Conservation (phyloP, 2,797 vertebrate genomes). For the Gobio occitaniae region DNA sequence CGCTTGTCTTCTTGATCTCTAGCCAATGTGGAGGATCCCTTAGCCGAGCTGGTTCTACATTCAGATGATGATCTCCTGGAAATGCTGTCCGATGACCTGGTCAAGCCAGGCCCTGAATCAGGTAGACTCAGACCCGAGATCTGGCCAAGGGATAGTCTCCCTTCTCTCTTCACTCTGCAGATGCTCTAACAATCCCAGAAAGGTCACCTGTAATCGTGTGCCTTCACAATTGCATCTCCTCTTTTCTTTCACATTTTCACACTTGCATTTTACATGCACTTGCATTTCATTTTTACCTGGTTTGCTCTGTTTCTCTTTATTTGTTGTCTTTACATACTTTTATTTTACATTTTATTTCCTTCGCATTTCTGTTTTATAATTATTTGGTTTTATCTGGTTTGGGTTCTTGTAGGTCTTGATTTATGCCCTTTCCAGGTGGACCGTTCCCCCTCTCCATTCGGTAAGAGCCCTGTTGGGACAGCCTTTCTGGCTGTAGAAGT, state of each 20-base stretch:
- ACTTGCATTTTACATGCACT: slow-evolving; percentile 39
- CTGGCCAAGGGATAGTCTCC: slow-evolving; percentile 24
- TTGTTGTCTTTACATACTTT: slow-evolving; percentile 61
- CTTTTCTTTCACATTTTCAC: slow-evolving; percentile 15
- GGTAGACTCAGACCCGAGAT: slow-evolving; percentile 68
- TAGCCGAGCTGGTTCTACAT: slow-evolving; percentile 92
- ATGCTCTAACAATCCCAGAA: slow-evolving; percentile 35
- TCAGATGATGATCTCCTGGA: slow-evolving; percentile 94
- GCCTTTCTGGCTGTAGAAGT: slow-evolving; percentile 74
- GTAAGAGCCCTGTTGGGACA: slow-evolving; percentile 86
- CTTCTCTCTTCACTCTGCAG: slow-evolving; percentile 26
- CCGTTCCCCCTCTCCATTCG: slow-evolving; percentile 90
- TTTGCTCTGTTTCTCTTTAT: slow-evolving; percentile 50
- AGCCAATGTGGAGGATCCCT: slow-evolving; percentile 86
- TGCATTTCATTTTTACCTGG: slow-evolving; percentile 24
- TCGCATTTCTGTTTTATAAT: slow-evolving; percentile 60
- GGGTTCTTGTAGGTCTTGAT: slow-evolving; percentile 94
- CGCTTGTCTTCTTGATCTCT: slow-evolving; percentile 62
- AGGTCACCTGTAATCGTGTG: slow-evolving; percentile 26
- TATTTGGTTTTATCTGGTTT: slow-evolving; percentile 72
- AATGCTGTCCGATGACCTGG: slow-evolving; percentile 90
- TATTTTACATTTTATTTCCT: slow-evolving; percentile 47
- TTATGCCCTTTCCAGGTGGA: slow-evolving; percentile 96
- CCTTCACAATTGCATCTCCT: neutral
- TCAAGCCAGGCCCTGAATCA: slow-evolving; percentile 81